Conservation (phyloP, 2,888 invertebrate species). For the Trilocha varians region DNA sequence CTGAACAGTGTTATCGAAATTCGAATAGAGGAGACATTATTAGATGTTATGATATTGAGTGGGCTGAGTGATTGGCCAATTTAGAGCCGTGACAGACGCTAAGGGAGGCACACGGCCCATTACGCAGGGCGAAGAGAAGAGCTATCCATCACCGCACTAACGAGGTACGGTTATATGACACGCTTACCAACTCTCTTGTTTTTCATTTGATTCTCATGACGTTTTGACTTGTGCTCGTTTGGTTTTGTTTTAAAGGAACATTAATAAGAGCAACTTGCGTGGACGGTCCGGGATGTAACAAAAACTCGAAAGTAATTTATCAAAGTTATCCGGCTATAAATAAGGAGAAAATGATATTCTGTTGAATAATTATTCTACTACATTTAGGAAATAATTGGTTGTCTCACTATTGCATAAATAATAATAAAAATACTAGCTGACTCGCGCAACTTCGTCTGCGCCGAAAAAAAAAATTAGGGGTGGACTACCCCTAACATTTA, state of each 20-base stretch:
- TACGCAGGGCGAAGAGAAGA: not conserved
- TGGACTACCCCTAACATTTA: too few species aligned
- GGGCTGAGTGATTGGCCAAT: slow-evolving; percentile 25
- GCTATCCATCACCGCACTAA: slow-evolving; percentile 40
- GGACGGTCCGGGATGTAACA: slow-evolving; percentile 7
- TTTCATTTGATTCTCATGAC: not conserved
- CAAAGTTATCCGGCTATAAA: too few species aligned
- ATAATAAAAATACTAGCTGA: too few species aligned
- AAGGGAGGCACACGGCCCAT: slow-evolving; percentile 2
- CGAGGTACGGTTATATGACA: slow-evolving; percentile 41
- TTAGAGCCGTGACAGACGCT: slow-evolving; percentile 20
- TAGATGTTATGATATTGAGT: not conserved
- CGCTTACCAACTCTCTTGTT: not conserved
- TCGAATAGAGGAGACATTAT: not conserved
- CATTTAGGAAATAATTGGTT: too few species aligned
- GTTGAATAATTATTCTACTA: too few species aligned
- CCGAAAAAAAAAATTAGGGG: too few species aligned
- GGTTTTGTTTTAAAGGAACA: not conserved
- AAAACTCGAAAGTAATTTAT: too few species aligned
- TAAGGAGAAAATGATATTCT: too few species aligned
- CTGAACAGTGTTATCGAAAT: not conserved
- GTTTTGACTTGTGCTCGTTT: not conserved
- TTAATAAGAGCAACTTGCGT: slow-evolving; percentile 1
- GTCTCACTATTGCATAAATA: too few species aligned
- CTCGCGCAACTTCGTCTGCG: too few species aligned